These are phyloP conservation scores for Rhabdomys pumilio DNA, from an alignment of 2,797 vertebrate genomes.

Conservation along the genomic window DNA sequence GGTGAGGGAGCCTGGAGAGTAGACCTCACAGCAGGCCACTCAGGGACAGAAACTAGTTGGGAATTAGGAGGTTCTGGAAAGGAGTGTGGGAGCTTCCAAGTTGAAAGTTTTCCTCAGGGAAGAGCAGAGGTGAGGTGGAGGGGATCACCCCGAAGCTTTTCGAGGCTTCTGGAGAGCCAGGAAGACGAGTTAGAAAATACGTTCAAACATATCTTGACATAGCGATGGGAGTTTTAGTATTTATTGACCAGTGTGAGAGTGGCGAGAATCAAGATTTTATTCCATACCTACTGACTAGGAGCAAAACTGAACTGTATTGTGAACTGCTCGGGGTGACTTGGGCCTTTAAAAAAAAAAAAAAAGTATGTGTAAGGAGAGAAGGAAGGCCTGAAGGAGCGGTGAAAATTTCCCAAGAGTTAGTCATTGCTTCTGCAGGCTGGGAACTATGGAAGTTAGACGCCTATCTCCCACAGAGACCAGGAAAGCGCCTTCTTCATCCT, in stretches of 20 bases:
- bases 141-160: neutral
- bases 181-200: neutral
- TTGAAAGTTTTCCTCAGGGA: neutral
- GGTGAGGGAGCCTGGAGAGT: neutral
- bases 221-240: neutral
- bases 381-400: neutral
- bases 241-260: neutral
- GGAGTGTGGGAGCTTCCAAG: fast-evolving
- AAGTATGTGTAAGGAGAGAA: neutral
- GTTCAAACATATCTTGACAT: neutral
- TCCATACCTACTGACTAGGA: neutral
- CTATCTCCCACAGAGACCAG: neutral
- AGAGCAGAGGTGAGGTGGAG: neutral
- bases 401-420: neutral
- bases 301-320: neutral
- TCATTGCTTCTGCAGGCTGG: neutral
- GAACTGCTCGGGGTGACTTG: neutral
- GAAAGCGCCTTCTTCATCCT: neutral
- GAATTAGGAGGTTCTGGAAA: neutral
- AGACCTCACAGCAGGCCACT: fast-evolving
- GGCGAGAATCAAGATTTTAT: neutral
- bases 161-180: neutral
- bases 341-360: too few species aligned
- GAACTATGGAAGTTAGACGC: neutral
- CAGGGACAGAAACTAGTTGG: neutral